Base-by-base conservation (phyloP, 2,113 vertebrate species). In the Seriola aureovittata region DNA sequence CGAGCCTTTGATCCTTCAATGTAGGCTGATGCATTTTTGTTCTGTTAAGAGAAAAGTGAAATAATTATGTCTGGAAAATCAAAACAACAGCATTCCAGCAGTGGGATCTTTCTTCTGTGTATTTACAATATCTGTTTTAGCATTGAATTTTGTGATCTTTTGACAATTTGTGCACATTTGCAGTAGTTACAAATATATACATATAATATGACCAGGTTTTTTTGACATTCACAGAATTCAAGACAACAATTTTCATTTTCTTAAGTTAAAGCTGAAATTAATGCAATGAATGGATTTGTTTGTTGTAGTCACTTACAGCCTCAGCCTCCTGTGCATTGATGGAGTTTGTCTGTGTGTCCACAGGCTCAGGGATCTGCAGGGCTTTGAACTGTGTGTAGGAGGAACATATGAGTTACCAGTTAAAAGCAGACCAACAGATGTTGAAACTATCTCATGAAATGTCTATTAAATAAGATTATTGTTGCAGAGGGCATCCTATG, bases 251-350 rank as follows among this genome's bases (percentile, higher is more conserved):
- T 17, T 21, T 36, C 14, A 57, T 19, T 57, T 12, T 48, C 42
- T 50, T 12, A 10, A 25, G 16, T 29, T 40, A 34, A 68, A 77
- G 1, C 11, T 11, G 12, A 25, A 42, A 34, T 32, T 25, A 3
- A 50, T 23, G 5, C 17, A 46, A 71, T 9, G 19, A 3, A 29
- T 63, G 1, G 17, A 50, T 55, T 34, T 62, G 2, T 36, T 55
- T 71, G 34, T 54, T 12, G 3, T 32, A 7, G 54, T 71, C 8
- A 97, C 98, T 97, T 82, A 99, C 98, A 85, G 97, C 71, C 81
- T 98, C 98, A 57, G 92, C 85, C 82, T 99, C 97, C 85, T 98
- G 97, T 14, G 90, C 50, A 65, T 94, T 91, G 63, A 99, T 96
- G 77, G 92, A 90, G 16, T 78, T 90, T 0, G 93, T 95, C 8